Base-by-base conservation (phyloP, 2,888 invertebrate species). In the Hirtodrosophila trivittata region DNA sequence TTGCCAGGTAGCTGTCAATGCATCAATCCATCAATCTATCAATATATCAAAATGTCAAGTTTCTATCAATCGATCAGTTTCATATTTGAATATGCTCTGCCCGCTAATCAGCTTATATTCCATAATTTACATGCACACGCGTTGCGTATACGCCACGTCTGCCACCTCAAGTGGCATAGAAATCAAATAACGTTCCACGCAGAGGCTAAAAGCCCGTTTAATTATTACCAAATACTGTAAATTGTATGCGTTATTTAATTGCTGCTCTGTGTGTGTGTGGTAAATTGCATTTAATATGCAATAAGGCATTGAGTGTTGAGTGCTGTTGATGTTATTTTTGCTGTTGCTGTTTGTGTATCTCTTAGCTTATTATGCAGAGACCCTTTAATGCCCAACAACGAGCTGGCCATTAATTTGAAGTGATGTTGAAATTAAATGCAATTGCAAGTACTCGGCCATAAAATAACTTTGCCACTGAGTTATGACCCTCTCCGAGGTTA, bases 331-430 rank as follows among this genome's bases (percentile, higher is more conserved):
- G 12, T 9, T 49, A 26, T 30, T 56, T 10, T 13, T 43, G 47
- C 10, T 14, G 26, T 26, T 51, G 25, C 26, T 9, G 12, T 9
- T 49, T 55, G 56, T 62, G 35, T 52, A 39, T 56, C 41, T 62
- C 26, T 46, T 38, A 46, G 47, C 45, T 42, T 30, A 37, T 37
- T 57, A 21, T 33, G 43, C 56, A 38, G 16, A 32, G 18, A 21
- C 47, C 42, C 47, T 37, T 41, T 66, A 41, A 65, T 70, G 43
- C 46, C 60, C 77, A 64, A 62, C 57, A 55, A 37, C 30, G 30
- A 5, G 56, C 59, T 64, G 78, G 39, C 46, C 74, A 84, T 77
- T 77, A 73, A 76, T 77, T 60, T 59, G 46, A 51, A 80, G 76
- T 66, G 55, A 41, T 51, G 26, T 30, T 28, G 64, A 67, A 76